phyloP scores from a whole-genome alignment of 2,113 vertebrate species.

The Dasypus novemcinctus region DNA sequence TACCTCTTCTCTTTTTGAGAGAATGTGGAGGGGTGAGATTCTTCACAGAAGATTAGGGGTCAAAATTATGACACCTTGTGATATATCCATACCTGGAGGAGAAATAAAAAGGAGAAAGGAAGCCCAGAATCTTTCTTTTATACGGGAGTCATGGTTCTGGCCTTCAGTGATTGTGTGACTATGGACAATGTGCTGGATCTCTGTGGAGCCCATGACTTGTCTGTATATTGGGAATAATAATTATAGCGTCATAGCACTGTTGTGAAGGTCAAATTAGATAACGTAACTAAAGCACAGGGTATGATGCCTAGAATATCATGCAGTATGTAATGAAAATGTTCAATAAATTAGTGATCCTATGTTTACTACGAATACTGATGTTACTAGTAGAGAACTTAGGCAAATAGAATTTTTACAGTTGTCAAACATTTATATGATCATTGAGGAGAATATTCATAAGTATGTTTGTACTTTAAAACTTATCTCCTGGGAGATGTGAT shows the following conservation, averaged over 20 bases:
- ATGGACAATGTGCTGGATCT: background rate
- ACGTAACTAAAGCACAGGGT: no score
- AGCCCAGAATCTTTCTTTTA: background rate
- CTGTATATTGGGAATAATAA: background rate
- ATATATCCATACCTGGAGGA: background rate
- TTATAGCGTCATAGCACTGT: background rate
- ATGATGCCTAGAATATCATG: background rate
- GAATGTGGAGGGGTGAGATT: background rate
- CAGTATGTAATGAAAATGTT: background rate
- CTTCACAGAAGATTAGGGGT: background rate
- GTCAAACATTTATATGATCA: background rate
- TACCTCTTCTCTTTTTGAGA: background rate
- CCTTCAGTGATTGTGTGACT: background rate
- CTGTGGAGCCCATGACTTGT: background rate
- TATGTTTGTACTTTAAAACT: conserved; percentile 11
- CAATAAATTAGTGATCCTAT: background rate
- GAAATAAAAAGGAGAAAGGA: background rate
- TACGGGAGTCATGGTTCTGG: background rate
- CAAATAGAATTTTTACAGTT: background rate
- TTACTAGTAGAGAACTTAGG: conserved; percentile 4
- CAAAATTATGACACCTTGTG: background rate
- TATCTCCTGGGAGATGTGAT: background rate
- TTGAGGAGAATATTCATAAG: background rate
- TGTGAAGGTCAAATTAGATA: background rate
- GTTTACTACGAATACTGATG: background rate